Percentiles rank a stretch among this genome's conserved stretches.
Evolutionary conservation across 1,140 invertebrate genomes (phyloP).

Genomic region (Geopemphigus sp.): DNA sequence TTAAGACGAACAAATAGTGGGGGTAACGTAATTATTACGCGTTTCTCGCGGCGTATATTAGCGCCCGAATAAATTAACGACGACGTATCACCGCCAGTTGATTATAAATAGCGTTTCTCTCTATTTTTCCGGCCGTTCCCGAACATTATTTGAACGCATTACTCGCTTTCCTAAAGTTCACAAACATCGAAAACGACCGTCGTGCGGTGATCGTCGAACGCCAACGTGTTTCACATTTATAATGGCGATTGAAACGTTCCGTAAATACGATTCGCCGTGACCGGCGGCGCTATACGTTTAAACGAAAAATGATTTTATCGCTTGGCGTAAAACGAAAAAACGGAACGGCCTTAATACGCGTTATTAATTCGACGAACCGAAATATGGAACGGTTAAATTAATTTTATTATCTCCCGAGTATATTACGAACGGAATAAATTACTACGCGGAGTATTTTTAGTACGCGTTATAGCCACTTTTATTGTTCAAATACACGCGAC

Average conservation of each 20-base stretch:
- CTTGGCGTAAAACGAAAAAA: neutral
- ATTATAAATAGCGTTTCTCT: too few species aligned
- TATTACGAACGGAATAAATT: conserved; percentile 44
- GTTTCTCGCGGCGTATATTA: too few species aligned
- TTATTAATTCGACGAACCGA: conserved; percentile 41
- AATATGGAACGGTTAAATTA: conserved; percentile 31
- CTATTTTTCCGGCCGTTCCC: too few species aligned
- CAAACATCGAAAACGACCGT: too few species aligned
- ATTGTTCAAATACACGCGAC: conserved; percentile 42
- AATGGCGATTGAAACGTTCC: too few species aligned
- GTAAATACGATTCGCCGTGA: too few species aligned
- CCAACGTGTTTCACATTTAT: too few species aligned
- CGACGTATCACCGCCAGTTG: too few species aligned
- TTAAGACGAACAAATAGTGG: conserved; percentile 20
- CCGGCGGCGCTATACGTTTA: neutral
- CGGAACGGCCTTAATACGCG: neutral
- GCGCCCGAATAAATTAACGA: too few species aligned
- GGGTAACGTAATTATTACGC: conserved; percentile 15
- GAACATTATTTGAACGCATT: too few species aligned
- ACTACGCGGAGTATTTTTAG: conserved; percentile 38
- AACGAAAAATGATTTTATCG: conserved; percentile 13
- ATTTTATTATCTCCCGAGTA: conserved; percentile 22
- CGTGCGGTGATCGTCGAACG: too few species aligned
- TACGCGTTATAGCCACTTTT: conserved; percentile 31
- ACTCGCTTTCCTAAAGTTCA: too few species aligned